Base-by-base conservation (phyloP, 2,888 invertebrate species). In the Auanema sp. region DNA sequence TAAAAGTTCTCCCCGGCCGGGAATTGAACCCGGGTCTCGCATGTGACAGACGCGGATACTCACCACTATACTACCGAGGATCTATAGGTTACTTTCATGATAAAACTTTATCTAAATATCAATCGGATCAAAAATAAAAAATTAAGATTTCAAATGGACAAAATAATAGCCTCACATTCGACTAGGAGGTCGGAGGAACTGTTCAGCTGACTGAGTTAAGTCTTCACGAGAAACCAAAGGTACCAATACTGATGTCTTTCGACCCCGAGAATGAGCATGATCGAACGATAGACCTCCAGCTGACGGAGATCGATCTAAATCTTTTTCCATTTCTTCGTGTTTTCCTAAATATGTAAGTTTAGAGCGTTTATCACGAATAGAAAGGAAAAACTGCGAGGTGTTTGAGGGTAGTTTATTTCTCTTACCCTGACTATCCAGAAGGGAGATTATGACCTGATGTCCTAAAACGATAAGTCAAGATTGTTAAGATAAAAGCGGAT, bases 161-260 rank as follows among this genome's bases (percentile, higher is more conserved):
- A n/a, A n/a, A n/a, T n/a, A n/a, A n/a, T n/a, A n/a, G n/a, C n/a
- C n/a, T n/a, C n/a, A 61, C 40, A 56, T 62, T 18, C 71, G 67
- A 47, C 68, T 72, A 21, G 71, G 75, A 33, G 73, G 75, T 25
- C 73, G 55, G 14, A 71, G 62, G 54, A 62, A 73, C 33, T 72
- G 68, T 8, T 65, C 68, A 18, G 60, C 51, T 5, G 58, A 55
- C 16, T 66, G 52, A 8, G 58, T 68, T 16, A 76, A 55, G 24
- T 79, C 79, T 49, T 78, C 79, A 5, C 76, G 60, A 18, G 76
- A 72, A 40, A 81, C 71, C 16, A 81, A 60, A 0, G 81, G 81
- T 4, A 79, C 76, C 11, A 81, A 60, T 6, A 81, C 81, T 23
- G 76, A 75, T 2, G 73, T 77, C 65, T 81, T 81, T 16, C 81